These are phyloP conservation scores for Cynodonichthys magdalenae DNA, from an alignment of 2,797 vertebrate species.

Conservation along the genomic window DNA sequence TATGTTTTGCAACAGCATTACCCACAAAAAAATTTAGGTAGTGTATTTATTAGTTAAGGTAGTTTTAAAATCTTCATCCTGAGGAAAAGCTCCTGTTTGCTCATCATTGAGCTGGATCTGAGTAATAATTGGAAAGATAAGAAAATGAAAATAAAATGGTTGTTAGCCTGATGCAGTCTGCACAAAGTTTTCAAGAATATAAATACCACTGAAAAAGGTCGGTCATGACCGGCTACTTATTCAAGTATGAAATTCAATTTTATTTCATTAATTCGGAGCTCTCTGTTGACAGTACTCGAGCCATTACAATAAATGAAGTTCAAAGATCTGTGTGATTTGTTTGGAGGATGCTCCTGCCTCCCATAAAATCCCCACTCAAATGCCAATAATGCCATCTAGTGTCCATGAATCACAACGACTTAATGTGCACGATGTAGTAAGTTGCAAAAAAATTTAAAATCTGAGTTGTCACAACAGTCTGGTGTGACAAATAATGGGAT, in stretches of 20 bases:
- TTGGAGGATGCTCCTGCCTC: slow-evolving; percentile 12
- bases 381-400: slow-evolving; percentile 75
- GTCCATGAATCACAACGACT: slow-evolving; percentile 19
- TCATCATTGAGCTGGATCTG: slow-evolving; percentile 25
- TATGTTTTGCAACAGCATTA: slow-evolving; percentile 36
- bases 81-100: background rate
- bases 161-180: slow-evolving; percentile 10
- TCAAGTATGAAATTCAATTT: slow-evolving; percentile 22
- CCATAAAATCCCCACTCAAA: slow-evolving; percentile 16
- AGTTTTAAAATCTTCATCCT: slow-evolving; percentile 11
- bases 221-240: slow-evolving; percentile 3
- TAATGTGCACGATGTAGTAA: background rate
- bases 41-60: slow-evolving; percentile 5
- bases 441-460: too few relatives aligned
- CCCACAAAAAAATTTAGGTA: background rate
- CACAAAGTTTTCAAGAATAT: slow-evolving; percentile 4
- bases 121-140: slow-evolving; percentile 10
- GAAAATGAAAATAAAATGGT: slow-evolving; percentile 32
- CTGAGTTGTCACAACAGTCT: too few relatives aligned
- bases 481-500: too few relatives aligned
- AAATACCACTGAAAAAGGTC: slow-evolving; percentile 11
- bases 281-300: slow-evolving; percentile 25
- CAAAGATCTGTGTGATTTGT: slow-evolving; percentile 29
- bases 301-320: slow-evolving; percentile 36
- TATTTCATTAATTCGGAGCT: slow-evolving; percentile 37